phyloP scores from a whole-genome alignment of 2,888 invertebrate species.

The Orchesella flavescens region DNA sequence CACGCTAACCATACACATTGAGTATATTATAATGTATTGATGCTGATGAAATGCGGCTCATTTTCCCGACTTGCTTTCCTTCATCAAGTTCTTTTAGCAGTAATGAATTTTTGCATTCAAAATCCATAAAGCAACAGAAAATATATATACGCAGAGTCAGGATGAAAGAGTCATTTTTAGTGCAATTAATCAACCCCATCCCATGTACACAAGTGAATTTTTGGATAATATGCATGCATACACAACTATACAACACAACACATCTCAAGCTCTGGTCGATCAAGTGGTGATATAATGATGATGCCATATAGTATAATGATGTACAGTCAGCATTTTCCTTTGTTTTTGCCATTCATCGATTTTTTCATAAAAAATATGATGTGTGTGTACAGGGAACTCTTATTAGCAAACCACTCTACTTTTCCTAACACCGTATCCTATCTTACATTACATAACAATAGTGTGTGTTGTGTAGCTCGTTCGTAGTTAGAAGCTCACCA shows the following conservation, averaged over 20 bases:
- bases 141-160: background rate
- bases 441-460: too few species aligned
- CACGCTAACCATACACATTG: background rate
- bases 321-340: conserved; percentile 62
- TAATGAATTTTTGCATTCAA: conserved; percentile 27
- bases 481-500: background rate
- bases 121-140: background rate
- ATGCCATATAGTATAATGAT: conserved; percentile 17
- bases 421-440: conserved; percentile 28
- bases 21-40: background rate
- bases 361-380: conserved; percentile 37
- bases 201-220: background rate
- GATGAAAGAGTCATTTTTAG: conserved; percentile 46
- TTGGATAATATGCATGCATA: conserved; percentile 1
- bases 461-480: too few species aligned
- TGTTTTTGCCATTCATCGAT: conserved; percentile 61
- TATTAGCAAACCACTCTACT: conserved; percentile 46
- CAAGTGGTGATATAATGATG: conserved; percentile 48
- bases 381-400: conserved; percentile 15
- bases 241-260: background rate
- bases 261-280: conserved; percentile 36
- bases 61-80: conserved; percentile 15
- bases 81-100: conserved; percentile 8
- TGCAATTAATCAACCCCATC: conserved; percentile 53
- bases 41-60: conserved; percentile 33